phyloP scores from a whole-genome alignment of 2,888 invertebrate genomes.

The Aphidius colemani region DNA sequence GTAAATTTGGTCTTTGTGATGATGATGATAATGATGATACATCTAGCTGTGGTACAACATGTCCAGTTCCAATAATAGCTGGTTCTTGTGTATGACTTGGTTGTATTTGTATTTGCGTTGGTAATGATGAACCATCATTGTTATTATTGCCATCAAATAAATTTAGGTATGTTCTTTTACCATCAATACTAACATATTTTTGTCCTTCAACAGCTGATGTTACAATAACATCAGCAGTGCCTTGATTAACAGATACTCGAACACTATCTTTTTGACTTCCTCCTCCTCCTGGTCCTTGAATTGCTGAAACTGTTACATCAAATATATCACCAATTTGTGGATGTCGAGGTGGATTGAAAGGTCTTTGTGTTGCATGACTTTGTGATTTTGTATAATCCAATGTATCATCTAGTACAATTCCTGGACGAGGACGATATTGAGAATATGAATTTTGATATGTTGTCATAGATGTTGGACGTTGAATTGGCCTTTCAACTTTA shows the following conservation, averaged over 20 bases:
- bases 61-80: slow-evolving; percentile 67
- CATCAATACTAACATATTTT: slow-evolving; percentile 90
- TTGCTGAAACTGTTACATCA: slow-evolving; percentile 85
- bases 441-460: slow-evolving; percentile 52
- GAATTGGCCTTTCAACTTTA: slow-evolving; percentile 29
- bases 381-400: slow-evolving; percentile 58
- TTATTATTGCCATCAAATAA: slow-evolving; percentile 65
- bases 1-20: slow-evolving; percentile 54
- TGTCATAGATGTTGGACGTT: slow-evolving; percentile 39
- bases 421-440: slow-evolving; percentile 79
- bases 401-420: slow-evolving; percentile 81
- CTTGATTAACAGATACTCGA: slow-evolving; percentile 47
- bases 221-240: slow-evolving; percentile 72
- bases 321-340: slow-evolving; percentile 75
- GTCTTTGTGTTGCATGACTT: slow-evolving; percentile 62
- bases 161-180: slow-evolving; percentile 86
- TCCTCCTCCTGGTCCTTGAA: slow-evolving; percentile 78
- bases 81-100: slow-evolving; percentile 52
- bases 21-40: slow-evolving; percentile 56
- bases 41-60: slow-evolving; percentile 63
- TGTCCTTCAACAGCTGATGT: slow-evolving; percentile 77
- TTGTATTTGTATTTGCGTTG: slow-evolving; percentile 51
- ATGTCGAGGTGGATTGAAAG: slow-evolving; percentile 57
- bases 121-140: slow-evolving; percentile 47
- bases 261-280: slow-evolving; percentile 50